Percentiles rank a stretch among this genome's conserved stretches.
Conservation (phyloP, 2,888 invertebrate species). For the Hipparchia semele region DNA sequence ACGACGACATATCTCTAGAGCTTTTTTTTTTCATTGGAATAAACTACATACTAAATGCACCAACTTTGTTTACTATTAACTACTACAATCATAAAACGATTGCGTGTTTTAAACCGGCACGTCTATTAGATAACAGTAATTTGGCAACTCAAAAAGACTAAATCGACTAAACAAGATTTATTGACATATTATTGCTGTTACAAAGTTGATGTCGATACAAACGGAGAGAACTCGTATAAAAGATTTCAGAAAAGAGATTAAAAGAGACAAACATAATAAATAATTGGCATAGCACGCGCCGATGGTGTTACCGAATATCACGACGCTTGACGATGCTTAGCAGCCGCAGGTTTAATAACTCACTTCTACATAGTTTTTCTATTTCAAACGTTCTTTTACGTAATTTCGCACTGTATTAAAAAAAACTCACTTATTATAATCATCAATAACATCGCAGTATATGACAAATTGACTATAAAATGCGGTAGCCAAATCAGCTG, state of each 20-base stretch:
- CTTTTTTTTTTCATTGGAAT: background rate
- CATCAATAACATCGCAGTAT: background rate
- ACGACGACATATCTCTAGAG: background rate
- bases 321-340: constrained; percentile 28
- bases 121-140: background rate
- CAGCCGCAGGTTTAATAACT: constrained; percentile 3
- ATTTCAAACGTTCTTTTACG: background rate
- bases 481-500: no score
- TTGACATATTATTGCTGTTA: background rate
- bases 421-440: background rate
- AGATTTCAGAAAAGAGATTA: constrained; percentile 36
- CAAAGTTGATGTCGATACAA: constrained; percentile 23
- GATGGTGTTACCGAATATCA: constrained; percentile 25
- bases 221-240: constrained; percentile 26
- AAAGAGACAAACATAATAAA: constrained; percentile 44
- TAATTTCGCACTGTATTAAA: background rate
- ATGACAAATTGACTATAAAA: no score
- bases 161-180: constrained; percentile 21
- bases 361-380: constrained; percentile 2
- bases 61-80: background rate
- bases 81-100: no score
- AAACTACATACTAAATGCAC: background rate
- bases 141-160: background rate
- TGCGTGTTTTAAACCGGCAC: background rate
- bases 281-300: constrained; percentile 34